Conservation (phyloP, 2,888 invertebrate species). For the Hylaea fasciaria region DNA sequence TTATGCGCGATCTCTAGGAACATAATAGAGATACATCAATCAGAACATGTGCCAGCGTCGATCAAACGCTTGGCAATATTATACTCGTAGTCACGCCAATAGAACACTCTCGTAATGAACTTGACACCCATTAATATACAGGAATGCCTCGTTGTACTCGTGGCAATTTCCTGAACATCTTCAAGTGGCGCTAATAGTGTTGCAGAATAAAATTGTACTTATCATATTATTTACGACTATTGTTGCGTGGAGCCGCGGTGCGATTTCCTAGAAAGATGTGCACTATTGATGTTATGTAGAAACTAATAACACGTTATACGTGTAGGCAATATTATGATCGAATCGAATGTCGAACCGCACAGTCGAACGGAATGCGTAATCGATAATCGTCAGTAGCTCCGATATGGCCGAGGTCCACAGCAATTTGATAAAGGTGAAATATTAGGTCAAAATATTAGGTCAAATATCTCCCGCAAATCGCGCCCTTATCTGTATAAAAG, state of each 20-base stretch:
- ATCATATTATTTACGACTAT: conserved; percentile 36
- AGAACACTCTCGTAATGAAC: conserved; percentile 69
- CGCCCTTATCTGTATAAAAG: too few relatives aligned
- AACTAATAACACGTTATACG: conserved; percentile 7
- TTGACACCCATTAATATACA: conserved; percentile 66
- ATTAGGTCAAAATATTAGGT: neutral
- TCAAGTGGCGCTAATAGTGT: conserved; percentile 52
- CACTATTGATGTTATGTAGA: conserved; percentile 6
- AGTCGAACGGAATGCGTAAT: neutral
- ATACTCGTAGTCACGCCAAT: conserved; percentile 60
- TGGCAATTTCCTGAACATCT: conserved; percentile 68
- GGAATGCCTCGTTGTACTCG: conserved; percentile 64
- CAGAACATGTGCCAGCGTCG: conserved; percentile 13
- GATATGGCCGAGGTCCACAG: conserved; percentile 1
- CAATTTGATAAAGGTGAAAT: neutral
- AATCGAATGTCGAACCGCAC: neutral
- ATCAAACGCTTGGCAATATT: conserved; percentile 55
- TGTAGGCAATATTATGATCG: conserved; percentile 4
- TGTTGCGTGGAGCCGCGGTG: conserved; percentile 27
- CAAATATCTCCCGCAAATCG: neutral
- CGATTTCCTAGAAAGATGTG: conserved; percentile 34
- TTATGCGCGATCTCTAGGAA: too few relatives aligned
- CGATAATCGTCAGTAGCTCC: neutral
- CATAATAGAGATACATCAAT: neutral
- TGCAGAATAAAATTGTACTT: conserved; percentile 46